These are phyloP conservation scores for Ochropleura leucogaster DNA, from an alignment of 2,888 invertebrate species.

Conservation along the genomic window DNA sequence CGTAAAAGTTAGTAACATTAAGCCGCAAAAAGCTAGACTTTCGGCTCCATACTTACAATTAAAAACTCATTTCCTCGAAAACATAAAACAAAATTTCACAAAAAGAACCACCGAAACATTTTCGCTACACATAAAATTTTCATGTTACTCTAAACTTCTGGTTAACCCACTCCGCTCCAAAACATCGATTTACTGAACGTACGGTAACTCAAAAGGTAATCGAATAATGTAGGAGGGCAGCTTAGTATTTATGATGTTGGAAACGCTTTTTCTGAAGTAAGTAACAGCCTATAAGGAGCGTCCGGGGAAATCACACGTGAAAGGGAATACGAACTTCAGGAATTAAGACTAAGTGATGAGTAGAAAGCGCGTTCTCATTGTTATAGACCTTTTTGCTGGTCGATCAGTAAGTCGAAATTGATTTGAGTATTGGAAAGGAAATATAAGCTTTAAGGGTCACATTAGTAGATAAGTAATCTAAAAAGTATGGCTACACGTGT, in stretches of 20 bases:
- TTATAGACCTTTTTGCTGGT: constrained; percentile 5
- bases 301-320: constrained; percentile 83
- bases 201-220: constrained; percentile 53
- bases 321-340: constrained; percentile 73
- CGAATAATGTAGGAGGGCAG: constrained; percentile 55
- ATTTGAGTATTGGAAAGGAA: neutral
- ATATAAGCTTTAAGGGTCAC: neutral
- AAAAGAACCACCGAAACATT: constrained; percentile 5
- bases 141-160: neutral
- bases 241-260: constrained; percentile 61
- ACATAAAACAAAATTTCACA: constrained; percentile 1
- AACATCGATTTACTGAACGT: constrained; percentile 33
- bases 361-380: constrained; percentile 30
- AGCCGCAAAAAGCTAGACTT: neutral
- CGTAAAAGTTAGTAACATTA: neutral
- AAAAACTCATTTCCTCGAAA: constrained; percentile 13
- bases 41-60: neutral
- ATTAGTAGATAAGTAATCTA: neutral
- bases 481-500: neutral
- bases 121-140: constrained; percentile 2
- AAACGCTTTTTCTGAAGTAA: constrained; percentile 60
- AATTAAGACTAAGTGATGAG: constrained; percentile 54
- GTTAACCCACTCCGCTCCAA: constrained; percentile 7
- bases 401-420: neutral
- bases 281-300: constrained; percentile 68